Percentiles rank a stretch among this genome's conserved stretches.
phyloP scores from a whole-genome alignment of 2,113 vertebrate genomes.

The Psophia crepitans region DNA sequence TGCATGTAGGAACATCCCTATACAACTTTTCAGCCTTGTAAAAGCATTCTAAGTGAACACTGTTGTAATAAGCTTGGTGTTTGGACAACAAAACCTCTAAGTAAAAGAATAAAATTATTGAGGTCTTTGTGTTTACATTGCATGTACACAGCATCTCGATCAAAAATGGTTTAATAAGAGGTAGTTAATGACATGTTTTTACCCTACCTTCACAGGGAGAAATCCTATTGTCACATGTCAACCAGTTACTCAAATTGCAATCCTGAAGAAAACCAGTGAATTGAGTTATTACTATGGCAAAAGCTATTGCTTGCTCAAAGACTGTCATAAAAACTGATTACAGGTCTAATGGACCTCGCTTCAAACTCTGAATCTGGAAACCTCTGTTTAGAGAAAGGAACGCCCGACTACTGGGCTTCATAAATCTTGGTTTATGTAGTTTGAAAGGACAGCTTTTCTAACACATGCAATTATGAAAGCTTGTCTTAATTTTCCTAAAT shows the following conservation, averaged over 20 bases:
- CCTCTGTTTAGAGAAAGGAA: background rate
- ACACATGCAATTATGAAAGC: background rate
- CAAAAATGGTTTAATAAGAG: background rate
- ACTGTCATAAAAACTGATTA: conserved; percentile 5
- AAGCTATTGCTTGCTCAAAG: conserved; percentile 1
- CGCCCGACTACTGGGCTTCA: background rate
- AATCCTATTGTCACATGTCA: background rate
- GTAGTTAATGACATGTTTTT: background rate
- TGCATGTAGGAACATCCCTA: background rate
- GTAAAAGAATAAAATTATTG: background rate
- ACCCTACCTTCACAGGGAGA: background rate
- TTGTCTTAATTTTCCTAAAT: background rate
- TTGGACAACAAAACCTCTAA: background rate
- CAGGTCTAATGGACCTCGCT: background rate
- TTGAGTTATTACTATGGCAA: conserved; percentile 1
- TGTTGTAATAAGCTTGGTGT: background rate
- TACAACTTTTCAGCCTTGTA: background rate
- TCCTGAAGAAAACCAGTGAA: background rate
- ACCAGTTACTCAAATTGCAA: background rate
- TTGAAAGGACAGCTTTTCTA: background rate
- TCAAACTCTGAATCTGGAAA: background rate
- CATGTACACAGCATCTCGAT: background rate
- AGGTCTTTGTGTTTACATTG: background rate
- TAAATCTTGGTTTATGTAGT: background rate
- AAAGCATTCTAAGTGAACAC: background rate